Evolutionary conservation across 2,888 invertebrate genomes (phyloP).

Genomic region (Aphidoletes aphidimyza): DNA sequence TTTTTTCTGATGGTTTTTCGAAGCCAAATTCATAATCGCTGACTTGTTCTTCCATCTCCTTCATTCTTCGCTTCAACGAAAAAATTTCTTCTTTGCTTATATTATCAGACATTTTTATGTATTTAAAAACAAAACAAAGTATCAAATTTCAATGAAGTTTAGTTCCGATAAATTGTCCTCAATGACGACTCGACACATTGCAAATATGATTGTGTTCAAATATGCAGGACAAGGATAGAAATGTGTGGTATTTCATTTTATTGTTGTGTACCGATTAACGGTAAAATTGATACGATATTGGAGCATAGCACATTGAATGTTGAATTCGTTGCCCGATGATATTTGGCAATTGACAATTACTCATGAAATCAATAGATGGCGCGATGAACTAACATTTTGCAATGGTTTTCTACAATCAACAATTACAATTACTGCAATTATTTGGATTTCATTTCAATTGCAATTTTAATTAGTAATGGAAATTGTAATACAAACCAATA

Average conservation of each 20-base stretch:
- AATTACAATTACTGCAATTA: neutral
- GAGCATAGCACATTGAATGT: neutral
- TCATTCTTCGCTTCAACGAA: neutral
- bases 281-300: no score
- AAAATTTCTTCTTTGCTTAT: neutral
- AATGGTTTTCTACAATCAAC: neutral
- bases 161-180: neutral
- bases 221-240: neutral
- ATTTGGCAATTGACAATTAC: neutral
- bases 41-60: neutral
- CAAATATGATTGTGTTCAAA: neutral
- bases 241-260: no score
- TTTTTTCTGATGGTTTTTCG: neutral
- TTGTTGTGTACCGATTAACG: no score
- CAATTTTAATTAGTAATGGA: neutral
- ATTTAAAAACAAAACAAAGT: neutral
- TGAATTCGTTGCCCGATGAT: neutral
- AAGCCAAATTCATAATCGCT: conserved; percentile 14
- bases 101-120: neutral
- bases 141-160: neutral
- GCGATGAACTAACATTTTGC: neutral
- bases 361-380: no score
- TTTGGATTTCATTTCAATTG: conserved; percentile 3
- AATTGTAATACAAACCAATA: neutral
- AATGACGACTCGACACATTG: neutral